These are phyloP conservation scores for Hippocampus guttulatus DNA, from an alignment of 2,113 vertebrate species.

Conservation along the genomic window DNA sequence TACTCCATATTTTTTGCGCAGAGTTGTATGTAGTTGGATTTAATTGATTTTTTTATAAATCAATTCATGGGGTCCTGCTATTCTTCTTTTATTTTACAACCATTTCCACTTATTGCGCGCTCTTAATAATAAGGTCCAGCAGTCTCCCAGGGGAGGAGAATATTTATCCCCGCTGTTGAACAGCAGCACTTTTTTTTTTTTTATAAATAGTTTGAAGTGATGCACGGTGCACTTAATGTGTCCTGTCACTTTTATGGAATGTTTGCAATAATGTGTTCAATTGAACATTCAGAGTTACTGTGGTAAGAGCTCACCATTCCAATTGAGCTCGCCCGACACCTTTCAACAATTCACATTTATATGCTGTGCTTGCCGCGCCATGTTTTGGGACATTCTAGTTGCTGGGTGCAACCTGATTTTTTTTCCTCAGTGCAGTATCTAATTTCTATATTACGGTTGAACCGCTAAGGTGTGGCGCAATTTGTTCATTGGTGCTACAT, in stretches of 20 bases:
- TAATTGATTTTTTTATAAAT: neutral
- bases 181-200: neutral
- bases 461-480: neutral
- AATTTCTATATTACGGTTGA: neutral
- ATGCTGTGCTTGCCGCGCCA: neutral
- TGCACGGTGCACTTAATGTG: neutral
- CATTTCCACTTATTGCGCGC: constrained; percentile 6
- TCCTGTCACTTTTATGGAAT: neutral
- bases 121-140: constrained; percentile 8
- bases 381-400: neutral
- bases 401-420: neutral
- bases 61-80: constrained; percentile 17
- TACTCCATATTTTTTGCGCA: too few species aligned
- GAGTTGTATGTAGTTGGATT: too few species aligned
- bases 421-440: neutral
- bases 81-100: constrained; percentile 18
- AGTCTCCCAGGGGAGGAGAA: constrained; percentile 9
- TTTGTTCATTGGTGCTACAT: neutral
- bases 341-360: neutral
- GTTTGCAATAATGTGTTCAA: neutral
- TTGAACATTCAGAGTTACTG: neutral
- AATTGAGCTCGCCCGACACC: neutral
- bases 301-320: neutral
- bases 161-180: constrained; percentile 3
- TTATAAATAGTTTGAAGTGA: neutral